Evolutionary conservation across 2,888 invertebrate genomes (phyloP).

Genomic region (Deilephila porcellus): DNA sequence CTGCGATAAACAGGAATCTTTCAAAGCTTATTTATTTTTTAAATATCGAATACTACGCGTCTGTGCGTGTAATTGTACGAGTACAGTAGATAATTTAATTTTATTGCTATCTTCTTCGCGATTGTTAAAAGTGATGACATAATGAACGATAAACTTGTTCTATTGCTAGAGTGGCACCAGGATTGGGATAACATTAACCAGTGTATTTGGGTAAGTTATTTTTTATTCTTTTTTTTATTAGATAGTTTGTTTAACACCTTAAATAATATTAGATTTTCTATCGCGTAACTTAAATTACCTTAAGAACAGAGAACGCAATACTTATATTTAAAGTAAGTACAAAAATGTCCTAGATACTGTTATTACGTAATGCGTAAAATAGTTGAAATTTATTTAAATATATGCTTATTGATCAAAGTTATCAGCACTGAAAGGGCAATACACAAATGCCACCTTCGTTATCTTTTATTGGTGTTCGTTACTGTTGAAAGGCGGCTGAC

Average conservation of each 20-base stretch:
- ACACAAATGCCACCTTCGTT: background rate
- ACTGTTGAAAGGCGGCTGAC: slow-evolving; percentile 6
- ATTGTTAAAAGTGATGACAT: slow-evolving; percentile 30
- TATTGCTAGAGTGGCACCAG: slow-evolving; percentile 72
- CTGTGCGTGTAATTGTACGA: background rate
- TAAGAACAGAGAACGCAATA: background rate
- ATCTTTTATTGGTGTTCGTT: slow-evolving; percentile 11
- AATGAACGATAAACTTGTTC: slow-evolving; percentile 56
- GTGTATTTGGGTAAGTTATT: slow-evolving; percentile 72
- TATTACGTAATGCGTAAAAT: no score
- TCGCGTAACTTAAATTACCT: no score
- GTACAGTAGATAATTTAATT: no score
- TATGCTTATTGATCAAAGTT: slow-evolving; percentile 6
- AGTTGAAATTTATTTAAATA: background rate
- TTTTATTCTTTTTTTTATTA: background rate
- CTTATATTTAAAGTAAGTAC: no score
- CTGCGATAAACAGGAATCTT: background rate
- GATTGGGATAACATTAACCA: slow-evolving; percentile 74
- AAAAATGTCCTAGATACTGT: no score
- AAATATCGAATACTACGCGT: slow-evolving; percentile 9
- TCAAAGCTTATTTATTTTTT: background rate
- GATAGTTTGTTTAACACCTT: no score
- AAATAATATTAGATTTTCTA: no score
- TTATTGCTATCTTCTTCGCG: background rate
- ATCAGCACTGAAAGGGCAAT: background rate